Evolutionary conservation across 2,113 vertebrate genomes (phyloP), one percentile per base, ranked within the genome.

Genomic region (Glaucidium brasilianum): DNA sequence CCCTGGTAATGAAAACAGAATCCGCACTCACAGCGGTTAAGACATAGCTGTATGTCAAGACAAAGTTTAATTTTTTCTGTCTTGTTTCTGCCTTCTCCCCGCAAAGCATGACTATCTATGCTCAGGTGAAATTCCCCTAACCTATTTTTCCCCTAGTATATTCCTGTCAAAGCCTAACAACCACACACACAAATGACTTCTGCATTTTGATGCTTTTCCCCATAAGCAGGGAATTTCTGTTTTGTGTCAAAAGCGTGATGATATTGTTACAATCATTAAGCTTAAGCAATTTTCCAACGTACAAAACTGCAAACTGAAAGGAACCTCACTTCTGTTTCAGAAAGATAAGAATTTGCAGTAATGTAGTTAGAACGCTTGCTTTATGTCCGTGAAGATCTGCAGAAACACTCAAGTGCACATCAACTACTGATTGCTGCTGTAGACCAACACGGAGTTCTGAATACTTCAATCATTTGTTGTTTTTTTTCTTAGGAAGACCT

Each of bases 91-190:
- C 12, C 41, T n/a, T 29, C 49, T 67, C 26, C 52, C 50, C 1
- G 0, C 32, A 37, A 37, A 75, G 45, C 29, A 59, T 0, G 0
- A 29, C 12, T 37, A 5, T 6, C 10, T 37, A 5, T 5, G 34
- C 41, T 64, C 50, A 41, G 16, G 39, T 3, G 0, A 78, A 88
- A 88, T 23, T 73, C 34, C 71, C 45, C 22, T 22, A 3, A 6
- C 30, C 73, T 17, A 6, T 10, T 88, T 71, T 73, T 45, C 66
- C 68, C 30, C 52, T 7, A 6, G 10, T 20, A 2, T 19, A 27
- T 25, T 58, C 32, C 49, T 30, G 73, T 47, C 56, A 35, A 62
- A 81, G 37, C 6, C 0, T 10, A 88, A 68, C 23, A 66, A 85
- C 19, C 0, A 0, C 29, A 30, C 23, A 20, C 52, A 49, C 16